Base-by-base conservation (phyloP, 2,113 vertebrate species). In the Gadus chalcogrammus region DNA sequence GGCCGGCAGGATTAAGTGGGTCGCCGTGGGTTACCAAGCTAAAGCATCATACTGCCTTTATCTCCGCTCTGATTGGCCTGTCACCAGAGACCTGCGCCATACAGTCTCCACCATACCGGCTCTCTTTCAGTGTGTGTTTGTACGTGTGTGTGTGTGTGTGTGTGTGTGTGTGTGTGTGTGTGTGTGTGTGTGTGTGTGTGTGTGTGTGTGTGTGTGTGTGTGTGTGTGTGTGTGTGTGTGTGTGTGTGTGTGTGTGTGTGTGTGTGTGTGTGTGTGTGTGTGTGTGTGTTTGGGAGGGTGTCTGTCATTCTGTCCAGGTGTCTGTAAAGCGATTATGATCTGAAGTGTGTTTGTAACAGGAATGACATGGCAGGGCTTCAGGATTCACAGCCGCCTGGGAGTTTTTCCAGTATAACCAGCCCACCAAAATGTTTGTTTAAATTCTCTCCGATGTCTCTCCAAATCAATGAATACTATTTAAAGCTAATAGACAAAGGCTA, bases 1-100 rank as follows among this genome's bases (percentile, higher is more conserved):
- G 95, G 95, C 94, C 94, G 90, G 93, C 92, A 92, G 97, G 97
- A 99, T 99, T 99, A 99, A 98, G 94, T 95, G 94, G 95, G 94
- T 95, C 93, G 94, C 95, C 88, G 95, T 95, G 93, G 94, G 95
- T 96, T 96, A 96, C 96, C 95, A 93, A 94, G 92, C 95, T 95
- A 97, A 95, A 96, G 94, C 96, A 97, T 96, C 96, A 95, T 96
- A 94, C 86, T 2, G 81, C 94, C 94, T 96, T 97, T 95, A 96
- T 96, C 96, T 96, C 93, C 93, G 93, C 92, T 91, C 93, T 94
- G 95, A 98, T 97, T 95, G 95, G 94, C 95, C 95, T 95, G 95
- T 95, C 95, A 95, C 95, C 93, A 93, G 94, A 94, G 94, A 95
- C 95, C 93, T 91, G 92, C 20, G 93, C 84, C 77, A 74, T 76